Base-by-base conservation (phyloP, 2,888 invertebrate species). In the Tillus elongatus region DNA sequence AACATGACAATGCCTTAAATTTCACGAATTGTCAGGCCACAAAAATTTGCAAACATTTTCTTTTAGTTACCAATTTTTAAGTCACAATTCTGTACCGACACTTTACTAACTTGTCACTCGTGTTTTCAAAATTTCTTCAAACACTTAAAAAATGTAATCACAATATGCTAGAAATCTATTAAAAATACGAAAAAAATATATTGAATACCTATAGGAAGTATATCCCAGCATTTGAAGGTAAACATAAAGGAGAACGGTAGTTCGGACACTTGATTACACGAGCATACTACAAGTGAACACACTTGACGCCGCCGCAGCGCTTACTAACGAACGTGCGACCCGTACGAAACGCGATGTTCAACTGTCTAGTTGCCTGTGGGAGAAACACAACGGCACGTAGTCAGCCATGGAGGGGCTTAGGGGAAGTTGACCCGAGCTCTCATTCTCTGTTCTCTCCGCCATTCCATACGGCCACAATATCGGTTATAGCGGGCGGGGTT, bases 221-320 rank as follows among this genome's bases (percentile, higher is more conserved):
- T 75, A 75, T 71, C 76, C 76, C 75, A 76, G 71, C 72, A 73
- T 75, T 73, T 71, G 73, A 71, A 68, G 69, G 70, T 67, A 66
- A 63, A 69, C 70, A 70, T 70, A 69, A 69, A 64, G 58, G 47
- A 52, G 50, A 52, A 52, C 49, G 50, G 45, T 54, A 45, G 47
- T 46, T 43, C 39, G 45, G 43, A 47, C 54, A 55, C 19, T 37
- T 19, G 24, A 19, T 19, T 47, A 51, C 37, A 49, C 43, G 49
- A 49, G 13, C 10, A 10, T 9, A 19, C 11, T 6, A 19, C 10
- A 4, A 12, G n/a, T n/a, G n/a, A n/a, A n/a, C n/a, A n/a, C n/a
- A n/a, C n/a, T n/a, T n/a, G n/a, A n/a, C n/a, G n/a, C n/a, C n/a
- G n/a, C n/a, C n/a, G n/a, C n/a, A n/a, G n/a, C n/a, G n/a, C 13